phyloP scores from a whole-genome alignment of 2,797 vertebrate genomes.

The Enteromius fasciolatus region DNA sequence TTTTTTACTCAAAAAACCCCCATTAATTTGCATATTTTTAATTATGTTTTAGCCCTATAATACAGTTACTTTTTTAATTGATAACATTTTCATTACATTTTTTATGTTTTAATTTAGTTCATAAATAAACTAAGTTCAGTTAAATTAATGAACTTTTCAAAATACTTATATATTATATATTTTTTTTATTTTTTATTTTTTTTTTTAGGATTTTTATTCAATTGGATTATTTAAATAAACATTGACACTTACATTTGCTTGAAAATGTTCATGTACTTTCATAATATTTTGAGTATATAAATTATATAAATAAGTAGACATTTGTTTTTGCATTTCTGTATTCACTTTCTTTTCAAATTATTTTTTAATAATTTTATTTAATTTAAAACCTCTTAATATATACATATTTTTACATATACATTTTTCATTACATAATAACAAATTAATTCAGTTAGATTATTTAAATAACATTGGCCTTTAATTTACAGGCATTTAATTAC shows the following conservation, averaged over 20 bases:
- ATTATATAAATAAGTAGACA: background rate
- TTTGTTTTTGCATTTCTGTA: background rate
- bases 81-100: too few species aligned
- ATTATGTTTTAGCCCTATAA: too few species aligned
- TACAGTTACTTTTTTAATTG: too few species aligned
- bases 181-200: too few species aligned
- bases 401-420: too few species aligned
- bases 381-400: too few species aligned
- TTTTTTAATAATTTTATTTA: background rate
- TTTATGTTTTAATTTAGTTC: background rate
- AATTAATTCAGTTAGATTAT: background rate
- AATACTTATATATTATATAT: background rate
- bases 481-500: too few species aligned
- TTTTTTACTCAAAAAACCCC: background rate
- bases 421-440: too few species aligned
- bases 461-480: background rate
- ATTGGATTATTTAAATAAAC: background rate
- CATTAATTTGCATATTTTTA: too few species aligned
- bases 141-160: background rate
- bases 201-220: background rate
- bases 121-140: too few species aligned
- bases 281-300: background rate
- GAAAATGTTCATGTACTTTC: background rate
- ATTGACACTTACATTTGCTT: background rate
- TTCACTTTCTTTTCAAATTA: background rate